Conservation (phyloP, 2,888 invertebrate species). For the Stratiomys singularior region DNA sequence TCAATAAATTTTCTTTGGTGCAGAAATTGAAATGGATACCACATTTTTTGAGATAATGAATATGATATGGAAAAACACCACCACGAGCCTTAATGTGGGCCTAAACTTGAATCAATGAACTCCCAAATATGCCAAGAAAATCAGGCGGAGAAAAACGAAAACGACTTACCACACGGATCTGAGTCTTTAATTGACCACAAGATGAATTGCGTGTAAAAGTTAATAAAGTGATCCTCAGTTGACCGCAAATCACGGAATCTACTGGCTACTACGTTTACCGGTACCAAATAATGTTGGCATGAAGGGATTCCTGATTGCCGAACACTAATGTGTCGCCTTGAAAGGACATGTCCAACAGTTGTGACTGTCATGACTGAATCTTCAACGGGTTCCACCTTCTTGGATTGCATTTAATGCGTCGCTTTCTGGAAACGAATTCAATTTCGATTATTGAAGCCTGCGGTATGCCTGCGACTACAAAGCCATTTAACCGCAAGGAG, state of each 20-base stretch:
- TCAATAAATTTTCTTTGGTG: neutral
- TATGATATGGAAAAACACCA: slow-evolving; percentile 24
- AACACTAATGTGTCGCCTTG: no score
- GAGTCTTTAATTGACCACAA: slow-evolving; percentile 42
- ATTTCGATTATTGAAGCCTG: slow-evolving; percentile 40
- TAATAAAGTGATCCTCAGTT: slow-evolving; percentile 36
- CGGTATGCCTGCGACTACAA: slow-evolving; percentile 28
- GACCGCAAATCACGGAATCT: slow-evolving; percentile 44
- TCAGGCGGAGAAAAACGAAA: slow-evolving; percentile 30
- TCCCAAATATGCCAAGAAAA: slow-evolving; percentile 16
- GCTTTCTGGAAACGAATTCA: slow-evolving; percentile 33
- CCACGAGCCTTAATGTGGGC: neutral
- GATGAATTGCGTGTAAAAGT: slow-evolving; percentile 47
- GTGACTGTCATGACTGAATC: slow-evolving; percentile 1
- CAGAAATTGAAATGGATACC: slow-evolving; percentile 9
- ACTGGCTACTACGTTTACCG: slow-evolving; percentile 39
- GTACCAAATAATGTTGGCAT: slow-evolving; percentile 1
- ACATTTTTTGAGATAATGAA: slow-evolving; percentile 14
- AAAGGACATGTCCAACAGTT: neutral
- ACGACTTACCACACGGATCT: slow-evolving; percentile 30
- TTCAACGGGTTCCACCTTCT: neutral
- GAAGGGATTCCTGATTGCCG: no score
- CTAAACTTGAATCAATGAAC: slow-evolving; percentile 12
- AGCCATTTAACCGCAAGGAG: slow-evolving; percentile 41
- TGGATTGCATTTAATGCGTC: slow-evolving; percentile 13